Base-by-base conservation (phyloP, 2,888 invertebrate genomes). In the Ichneumoninae sp. region DNA sequence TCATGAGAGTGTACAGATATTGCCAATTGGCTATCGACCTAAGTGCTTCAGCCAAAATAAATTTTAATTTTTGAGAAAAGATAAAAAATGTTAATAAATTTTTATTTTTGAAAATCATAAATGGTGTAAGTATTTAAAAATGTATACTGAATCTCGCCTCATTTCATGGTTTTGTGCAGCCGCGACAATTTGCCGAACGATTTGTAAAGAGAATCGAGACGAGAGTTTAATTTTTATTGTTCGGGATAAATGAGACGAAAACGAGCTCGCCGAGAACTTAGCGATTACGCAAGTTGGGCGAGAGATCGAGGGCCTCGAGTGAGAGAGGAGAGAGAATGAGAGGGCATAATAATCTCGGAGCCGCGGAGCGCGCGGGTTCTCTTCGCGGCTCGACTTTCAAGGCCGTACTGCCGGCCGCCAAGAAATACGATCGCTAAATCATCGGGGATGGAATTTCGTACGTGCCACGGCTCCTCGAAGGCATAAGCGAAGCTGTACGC, bases 391-490 rank as follows among this genome's bases (percentile, higher is more conserved):
- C 89, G 83, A 82, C 80, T 89, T 87, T 89, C 91, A 91, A 92
- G 92, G 90, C 86, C 91, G 87, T 47, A 57, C 78, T 83, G 73
- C 81, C 81, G 77, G 77, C 66, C 77, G 69, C 83, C 81, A 87
- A 90, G 88, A 89, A 89, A 89, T 88, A 89, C 88, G 88, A 86
- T 87, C 89, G 88, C 88, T 88, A 86, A 89, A 87, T 86, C 87
- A 86, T 86, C 88, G 83, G 83, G 83, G 87, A 87, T 88, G 86
- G 89, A 88, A 89, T 90, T 90, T 89, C 85, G 86, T 89, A 84
- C 85, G 81, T 84, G 87, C 81, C 86, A 77, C 60, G 78, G 77
- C 76, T 77, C 40, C 50, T 60, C 50, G 60, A 52, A 50, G 44
- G 73, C 44, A 47, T 78, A 54, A 52, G 22, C 70, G 13, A 73